Percentiles rank a stretch among this genome's conserved stretches.
phyloP scores from a whole-genome alignment of 2,113 vertebrate genomes.

The Scortum barcoo region DNA sequence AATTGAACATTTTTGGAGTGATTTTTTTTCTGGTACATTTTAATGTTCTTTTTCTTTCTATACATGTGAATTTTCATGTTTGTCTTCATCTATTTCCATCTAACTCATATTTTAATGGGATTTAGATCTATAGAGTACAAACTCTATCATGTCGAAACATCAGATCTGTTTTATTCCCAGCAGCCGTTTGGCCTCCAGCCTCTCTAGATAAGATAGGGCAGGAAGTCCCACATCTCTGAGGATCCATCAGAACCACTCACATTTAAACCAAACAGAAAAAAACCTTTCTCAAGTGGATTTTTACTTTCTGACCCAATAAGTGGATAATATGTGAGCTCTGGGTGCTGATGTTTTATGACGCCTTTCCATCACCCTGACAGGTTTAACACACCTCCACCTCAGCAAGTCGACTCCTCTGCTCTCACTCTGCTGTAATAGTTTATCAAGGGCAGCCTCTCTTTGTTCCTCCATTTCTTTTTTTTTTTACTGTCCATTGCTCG shows the following conservation, averaged over 20 bases:
- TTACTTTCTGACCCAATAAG: slow-evolving; percentile 3
- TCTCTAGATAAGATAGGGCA: slow-evolving; percentile 52
- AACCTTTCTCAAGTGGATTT: slow-evolving; percentile 17
- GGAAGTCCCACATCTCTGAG: slow-evolving; percentile 52
- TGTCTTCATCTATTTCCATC: background rate
- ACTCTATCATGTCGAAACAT: background rate
- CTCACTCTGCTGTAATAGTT: slow-evolving; percentile 38
- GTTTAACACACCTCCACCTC: slow-evolving; percentile 11
- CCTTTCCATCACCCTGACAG: background rate
- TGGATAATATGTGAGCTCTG: slow-evolving; percentile 15
- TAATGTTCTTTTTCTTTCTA: background rate
- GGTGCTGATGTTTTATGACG: slow-evolving; percentile 26
- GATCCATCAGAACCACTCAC: slow-evolving; percentile 27
- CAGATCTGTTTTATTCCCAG: background rate
- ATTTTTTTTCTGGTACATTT: no score
- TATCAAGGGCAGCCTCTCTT: slow-evolving; percentile 44
- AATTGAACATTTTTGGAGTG: no score
- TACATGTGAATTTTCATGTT: no score
- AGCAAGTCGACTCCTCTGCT: slow-evolving; percentile 13
- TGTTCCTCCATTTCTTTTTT: slow-evolving; percentile 35
- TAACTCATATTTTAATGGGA: no score
- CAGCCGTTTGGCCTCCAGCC: background rate
- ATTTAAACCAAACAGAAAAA: no score
- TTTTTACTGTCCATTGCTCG: slow-evolving; percentile 44
- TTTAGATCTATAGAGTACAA: background rate